A percentile compares a stretch with the other conserved stretches of the same genome.
These are phyloP conservation scores for Heliocidaris tuberculata DNA, from an alignment of 35 echinoderm and acorn worm genomes.

Conservation along the genomic window DNA sequence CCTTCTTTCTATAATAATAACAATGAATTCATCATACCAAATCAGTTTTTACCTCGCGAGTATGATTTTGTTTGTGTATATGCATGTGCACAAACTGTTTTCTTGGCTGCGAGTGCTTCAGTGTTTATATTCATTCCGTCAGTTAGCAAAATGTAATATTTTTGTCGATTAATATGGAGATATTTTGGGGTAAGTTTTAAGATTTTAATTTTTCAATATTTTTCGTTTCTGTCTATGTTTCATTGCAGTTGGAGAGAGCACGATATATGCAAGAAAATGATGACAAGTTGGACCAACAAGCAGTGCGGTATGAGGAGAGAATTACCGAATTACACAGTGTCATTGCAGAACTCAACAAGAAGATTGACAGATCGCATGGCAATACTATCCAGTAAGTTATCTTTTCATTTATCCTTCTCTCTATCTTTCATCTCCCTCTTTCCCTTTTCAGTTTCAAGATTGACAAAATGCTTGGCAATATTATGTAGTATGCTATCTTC, in stretches of 20 bases:
- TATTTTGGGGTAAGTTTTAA: neutral
- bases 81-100: too few relatives aligned
- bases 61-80: neutral
- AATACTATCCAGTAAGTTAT: conserved; percentile 70
- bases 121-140: too few relatives aligned
- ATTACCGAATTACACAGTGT: conserved; percentile 96
- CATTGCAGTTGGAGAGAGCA: conserved; percentile 74
- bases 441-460: too few relatives aligned
- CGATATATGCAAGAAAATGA: conserved; percentile 78
- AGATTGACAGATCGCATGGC: conserved; percentile 87
- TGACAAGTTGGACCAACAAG: conserved; percentile 87
- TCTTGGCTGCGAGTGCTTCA: too few relatives aligned
- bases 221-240: neutral
- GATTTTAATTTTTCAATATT: neutral
- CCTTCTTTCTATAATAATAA: too few relatives aligned
- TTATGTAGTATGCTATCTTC: too few relatives aligned
- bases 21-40: too few relatives aligned
- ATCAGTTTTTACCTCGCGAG: neutral
- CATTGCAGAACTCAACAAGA: conserved; percentile 95
- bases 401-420: neutral
- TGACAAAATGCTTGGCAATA: too few relatives aligned
- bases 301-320: conserved; percentile 89
- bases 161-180: neutral
- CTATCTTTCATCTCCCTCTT: neutral
- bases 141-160: too few relatives aligned